Percentiles rank a stretch among this genome's conserved stretches.
phyloP scores from a whole-genome alignment of 2,888 invertebrate species.

The Amphipyra berbera region DNA sequence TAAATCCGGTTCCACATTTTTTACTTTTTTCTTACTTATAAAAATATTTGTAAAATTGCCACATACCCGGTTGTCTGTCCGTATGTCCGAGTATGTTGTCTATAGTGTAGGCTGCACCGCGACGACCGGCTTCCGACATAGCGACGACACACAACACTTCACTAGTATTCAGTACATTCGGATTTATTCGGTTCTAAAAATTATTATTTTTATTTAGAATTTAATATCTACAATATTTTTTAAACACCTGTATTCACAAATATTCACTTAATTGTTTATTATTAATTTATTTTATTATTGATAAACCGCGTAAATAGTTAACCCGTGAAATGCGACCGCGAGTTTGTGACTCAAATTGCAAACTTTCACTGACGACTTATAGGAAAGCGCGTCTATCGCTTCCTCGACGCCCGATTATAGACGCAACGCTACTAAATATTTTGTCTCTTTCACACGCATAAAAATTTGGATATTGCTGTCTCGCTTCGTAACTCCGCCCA shows the following conservation, averaged over 20 bases:
- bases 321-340: slow-evolving; percentile 39
- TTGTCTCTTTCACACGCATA: slow-evolving; percentile 56
- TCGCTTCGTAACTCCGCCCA: slow-evolving; percentile 70
- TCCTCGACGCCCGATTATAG: slow-evolving; percentile 65
- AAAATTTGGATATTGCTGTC: slow-evolving; percentile 44
- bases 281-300: slow-evolving; percentile 17
- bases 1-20: no score
- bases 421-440: slow-evolving; percentile 45
- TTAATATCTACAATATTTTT: background rate
- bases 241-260: slow-evolving; percentile 18
- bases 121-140: slow-evolving; percentile 74
- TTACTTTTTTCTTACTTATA: no score
- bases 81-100: slow-evolving; percentile 83
- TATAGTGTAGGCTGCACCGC: slow-evolving; percentile 83
- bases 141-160: slow-evolving; percentile 54
- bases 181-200: background rate
- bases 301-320: slow-evolving; percentile 53
- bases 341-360: slow-evolving; percentile 57
- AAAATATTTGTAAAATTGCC: background rate
- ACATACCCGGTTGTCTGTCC: slow-evolving; percentile 70
- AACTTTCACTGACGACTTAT: slow-evolving; percentile 68
- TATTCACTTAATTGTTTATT: slow-evolving; percentile 17
- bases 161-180: slow-evolving; percentile 33
- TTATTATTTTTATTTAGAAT: background rate
- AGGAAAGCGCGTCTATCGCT: slow-evolving; percentile 43